Evolutionary conservation across 2,888 invertebrate species (phyloP).

Genomic region (Aromia moschata): DNA sequence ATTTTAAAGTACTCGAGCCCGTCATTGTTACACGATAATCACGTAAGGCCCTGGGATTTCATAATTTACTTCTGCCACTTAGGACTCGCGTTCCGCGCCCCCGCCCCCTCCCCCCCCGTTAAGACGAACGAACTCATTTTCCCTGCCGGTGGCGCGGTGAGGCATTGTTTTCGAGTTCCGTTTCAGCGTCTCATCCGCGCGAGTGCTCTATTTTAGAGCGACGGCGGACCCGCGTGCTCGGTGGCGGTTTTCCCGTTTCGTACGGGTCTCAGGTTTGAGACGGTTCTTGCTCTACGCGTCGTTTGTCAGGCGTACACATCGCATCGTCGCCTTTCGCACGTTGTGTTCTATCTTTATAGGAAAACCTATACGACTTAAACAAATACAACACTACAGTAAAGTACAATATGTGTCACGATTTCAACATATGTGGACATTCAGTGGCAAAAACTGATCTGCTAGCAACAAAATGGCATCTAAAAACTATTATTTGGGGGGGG

Average conservation of each 20-base stretch:
- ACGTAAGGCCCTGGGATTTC: slow-evolving; percentile 35
- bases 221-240: slow-evolving; percentile 1
- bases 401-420: too few relatives aligned
- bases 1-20: slow-evolving; percentile 25
- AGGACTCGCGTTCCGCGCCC: slow-evolving; percentile 23
- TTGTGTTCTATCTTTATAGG: too few relatives aligned
- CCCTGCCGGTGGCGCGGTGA: slow-evolving; percentile 33
- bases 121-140: slow-evolving; percentile 42
- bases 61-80: slow-evolving; percentile 38
- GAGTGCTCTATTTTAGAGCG: slow-evolving; percentile 33
- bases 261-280: background rate
- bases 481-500: too few relatives aligned
- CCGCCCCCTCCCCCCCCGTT: too few relatives aligned
- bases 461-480: too few relatives aligned
- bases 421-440: too few relatives aligned
- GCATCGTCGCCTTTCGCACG: too few relatives aligned
- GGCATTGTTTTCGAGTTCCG: slow-evolving; percentile 39
- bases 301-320: too few relatives aligned
- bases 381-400: too few relatives aligned
- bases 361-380: too few relatives aligned
- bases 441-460: too few relatives aligned
- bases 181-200: slow-evolving; percentile 41
- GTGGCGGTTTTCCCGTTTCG: slow-evolving; percentile 3
- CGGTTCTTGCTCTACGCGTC: too few relatives aligned
- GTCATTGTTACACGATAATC: slow-evolving; percentile 35